Base-by-base conservation (phyloP, 2,797 vertebrate species). In the Hyperoplus immaculatus region DNA sequence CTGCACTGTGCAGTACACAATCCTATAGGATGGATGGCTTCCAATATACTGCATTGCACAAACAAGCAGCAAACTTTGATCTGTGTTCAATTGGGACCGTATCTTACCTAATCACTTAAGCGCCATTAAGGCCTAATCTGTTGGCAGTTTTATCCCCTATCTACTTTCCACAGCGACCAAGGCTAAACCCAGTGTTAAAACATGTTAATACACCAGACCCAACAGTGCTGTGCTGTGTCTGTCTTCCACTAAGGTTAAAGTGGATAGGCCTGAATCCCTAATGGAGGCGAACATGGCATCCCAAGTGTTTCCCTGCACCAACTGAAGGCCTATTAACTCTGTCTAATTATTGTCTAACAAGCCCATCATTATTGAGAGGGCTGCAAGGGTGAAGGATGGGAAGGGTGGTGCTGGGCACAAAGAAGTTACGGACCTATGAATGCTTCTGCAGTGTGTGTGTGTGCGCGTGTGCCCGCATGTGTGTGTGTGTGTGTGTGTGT, bases 271-370 rank as follows among this genome's bases (percentile, higher is more conserved):
- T 61, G 78, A 81, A 65, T 59, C 53, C 50, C 36, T 21, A 62
- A 83, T 81, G 56, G 57, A 61, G 70, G 41, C 14, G 41, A 83
- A 82, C 43, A 68, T 43, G 57, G 53, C 72, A 70, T 77, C 71
- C 51, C 49, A 29, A n/a, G 45, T 75, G 49, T 82, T 83, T 81
- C 49, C 9, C 39, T 47, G 4, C 39, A 72, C 55, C 64, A 59
- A 76, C 41, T 69, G 64, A 85, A 81, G 86, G 70, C 78, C 78
- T 80, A 85, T 90, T 87, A 88, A 81, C 59, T 75, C 46, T 59
- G 75, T 82, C 81, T 87, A 89, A 92, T 92, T 88, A 83, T 85
- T 90, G 87, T 87, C 85, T 69, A 78, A 86, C 78, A 80, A 80
- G 84, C 82, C 70, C 73, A 79, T 86, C 84, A 82, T 89, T 86